phyloP scores from a whole-genome alignment of 2,113 vertebrate species.

The Otis tarda region DNA sequence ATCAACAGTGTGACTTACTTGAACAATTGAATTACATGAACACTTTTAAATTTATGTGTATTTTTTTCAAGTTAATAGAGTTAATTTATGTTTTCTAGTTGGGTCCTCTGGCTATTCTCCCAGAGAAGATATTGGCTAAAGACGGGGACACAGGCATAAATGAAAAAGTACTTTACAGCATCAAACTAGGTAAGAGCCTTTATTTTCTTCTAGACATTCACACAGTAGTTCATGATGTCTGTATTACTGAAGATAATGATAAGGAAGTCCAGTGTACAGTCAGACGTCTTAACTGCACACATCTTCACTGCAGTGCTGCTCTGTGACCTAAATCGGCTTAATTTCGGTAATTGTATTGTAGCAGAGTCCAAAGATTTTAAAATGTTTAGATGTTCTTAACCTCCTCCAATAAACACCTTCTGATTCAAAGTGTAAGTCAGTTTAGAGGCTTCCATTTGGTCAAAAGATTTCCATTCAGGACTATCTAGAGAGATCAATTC shows the following conservation, averaged over 20 bases:
- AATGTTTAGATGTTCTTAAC: not conserved
- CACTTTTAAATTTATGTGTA: not conserved
- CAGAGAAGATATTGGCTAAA: constrained; percentile 75
- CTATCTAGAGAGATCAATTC: not conserved
- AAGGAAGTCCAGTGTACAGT: not conserved
- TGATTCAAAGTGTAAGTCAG: not conserved
- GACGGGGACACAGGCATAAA: constrained; percentile 83
- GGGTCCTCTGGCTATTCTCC: constrained; percentile 56
- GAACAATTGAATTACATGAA: not conserved
- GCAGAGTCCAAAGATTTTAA: not conserved
- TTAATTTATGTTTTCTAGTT: constrained; percentile 43
- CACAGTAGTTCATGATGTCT: not conserved
- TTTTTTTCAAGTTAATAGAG: not conserved
- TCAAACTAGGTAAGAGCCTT: constrained; percentile 62
- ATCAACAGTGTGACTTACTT: not conserved
- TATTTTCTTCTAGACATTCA: not conserved
- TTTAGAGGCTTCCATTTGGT: not conserved
- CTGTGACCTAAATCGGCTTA: rapidly evolving
- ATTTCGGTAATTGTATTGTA: not conserved
- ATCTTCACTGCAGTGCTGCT: not conserved
- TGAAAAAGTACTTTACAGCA: constrained; percentile 72
- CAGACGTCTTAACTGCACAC: not conserved
- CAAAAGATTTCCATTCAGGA: not conserved
- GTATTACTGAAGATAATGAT: not conserved
- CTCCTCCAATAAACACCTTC: not conserved